phyloP scores from a whole-genome alignment of 30 jellyfish, hydroid and myxozoan species.

The Pseudorhiza aurosa region DNA sequence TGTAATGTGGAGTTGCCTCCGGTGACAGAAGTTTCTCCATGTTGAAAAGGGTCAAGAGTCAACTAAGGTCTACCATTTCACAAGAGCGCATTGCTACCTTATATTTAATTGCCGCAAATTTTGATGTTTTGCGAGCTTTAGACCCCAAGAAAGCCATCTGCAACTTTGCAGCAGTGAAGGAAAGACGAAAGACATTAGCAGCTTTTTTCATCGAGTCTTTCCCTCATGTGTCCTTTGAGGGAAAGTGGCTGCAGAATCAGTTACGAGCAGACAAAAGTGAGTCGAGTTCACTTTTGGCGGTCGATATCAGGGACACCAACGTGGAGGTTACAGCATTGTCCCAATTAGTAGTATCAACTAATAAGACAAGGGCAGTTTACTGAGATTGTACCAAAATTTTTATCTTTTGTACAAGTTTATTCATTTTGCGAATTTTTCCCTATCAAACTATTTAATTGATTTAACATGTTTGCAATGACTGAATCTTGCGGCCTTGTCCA shows the following conservation, averaged over 20 bases:
- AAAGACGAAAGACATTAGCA: conserved; percentile 8
- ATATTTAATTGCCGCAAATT: conserved; percentile 22
- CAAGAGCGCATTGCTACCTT: conserved; percentile 16
- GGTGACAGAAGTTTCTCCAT: conserved; percentile 48
- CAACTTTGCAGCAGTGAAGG: not conserved
- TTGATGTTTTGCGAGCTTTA: conserved; percentile 7
- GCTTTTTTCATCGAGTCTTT: no score
- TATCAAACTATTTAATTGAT: conserved; percentile 22
- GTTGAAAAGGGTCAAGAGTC: conserved; percentile 29
- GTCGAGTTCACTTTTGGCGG: no score
- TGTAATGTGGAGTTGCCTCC: conserved; percentile 42
- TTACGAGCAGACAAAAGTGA: no score
- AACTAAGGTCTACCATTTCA: conserved; percentile 29
- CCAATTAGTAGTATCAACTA: no score
- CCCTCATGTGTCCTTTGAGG: no score
- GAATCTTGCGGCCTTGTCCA: no score
- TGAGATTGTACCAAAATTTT: conserved; percentile 1
- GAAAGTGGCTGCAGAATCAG: no score
- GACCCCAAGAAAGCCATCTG: not conserved
- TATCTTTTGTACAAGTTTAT: conserved; percentile 23
- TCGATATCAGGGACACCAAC: no score
- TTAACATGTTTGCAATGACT: not conserved
- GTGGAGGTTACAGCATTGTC: no score
- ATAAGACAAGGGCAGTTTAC: not conserved
- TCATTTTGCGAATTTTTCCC: conserved; percentile 19